Evolutionary conservation across 2,113 vertebrate species (phyloP).

Genomic region (Oceanites oceanicus): DNA sequence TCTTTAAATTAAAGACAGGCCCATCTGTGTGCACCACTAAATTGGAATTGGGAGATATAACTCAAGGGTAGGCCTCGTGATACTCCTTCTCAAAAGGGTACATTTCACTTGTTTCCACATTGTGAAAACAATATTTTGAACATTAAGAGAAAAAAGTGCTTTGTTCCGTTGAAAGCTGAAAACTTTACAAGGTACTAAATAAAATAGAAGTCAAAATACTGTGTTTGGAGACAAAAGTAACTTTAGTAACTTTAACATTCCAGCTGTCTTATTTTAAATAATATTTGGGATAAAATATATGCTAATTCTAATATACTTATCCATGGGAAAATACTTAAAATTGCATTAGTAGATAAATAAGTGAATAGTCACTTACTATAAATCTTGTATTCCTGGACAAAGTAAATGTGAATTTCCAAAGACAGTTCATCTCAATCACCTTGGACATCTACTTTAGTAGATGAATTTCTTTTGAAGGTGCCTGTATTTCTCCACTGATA

Average conservation of each 20-base stretch:
- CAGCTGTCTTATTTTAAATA: background rate
- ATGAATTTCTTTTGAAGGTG: background rate
- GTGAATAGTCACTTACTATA: background rate
- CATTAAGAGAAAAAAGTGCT: background rate
- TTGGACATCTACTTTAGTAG: background rate
- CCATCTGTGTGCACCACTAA: constrained; percentile 12
- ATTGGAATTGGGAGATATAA: background rate
- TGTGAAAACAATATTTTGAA: constrained; percentile 15
- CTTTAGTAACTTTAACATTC: background rate
- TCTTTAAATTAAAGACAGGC: constrained; percentile 26
- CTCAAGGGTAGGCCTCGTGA: background rate
- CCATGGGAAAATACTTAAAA: background rate
- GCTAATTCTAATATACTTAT: background rate
- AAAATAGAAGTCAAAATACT: background rate
- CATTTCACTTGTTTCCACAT: background rate
- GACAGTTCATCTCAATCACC: background rate
- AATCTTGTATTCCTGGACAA: background rate
- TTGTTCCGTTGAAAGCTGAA: background rate
- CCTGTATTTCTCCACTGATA: background rate
- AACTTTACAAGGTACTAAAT: constrained; percentile 8
- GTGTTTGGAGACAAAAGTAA: background rate
- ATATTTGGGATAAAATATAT: background rate
- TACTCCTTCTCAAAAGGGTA: background rate
- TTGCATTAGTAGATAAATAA: background rate
- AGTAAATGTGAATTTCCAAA: background rate